Conservation (phyloP, 2,888 invertebrate genomes). For the Blomia tropicalis region DNA sequence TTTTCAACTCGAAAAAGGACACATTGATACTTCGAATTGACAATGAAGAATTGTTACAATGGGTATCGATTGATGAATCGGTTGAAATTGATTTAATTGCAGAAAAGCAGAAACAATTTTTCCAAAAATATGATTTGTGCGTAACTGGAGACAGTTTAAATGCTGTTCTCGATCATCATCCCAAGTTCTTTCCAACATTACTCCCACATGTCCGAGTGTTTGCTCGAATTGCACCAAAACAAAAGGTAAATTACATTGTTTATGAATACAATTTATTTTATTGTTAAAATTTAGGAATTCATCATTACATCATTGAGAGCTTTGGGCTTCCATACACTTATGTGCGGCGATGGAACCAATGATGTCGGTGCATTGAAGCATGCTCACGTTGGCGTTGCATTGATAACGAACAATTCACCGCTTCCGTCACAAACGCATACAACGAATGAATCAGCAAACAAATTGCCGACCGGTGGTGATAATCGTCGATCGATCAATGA, state of each 20-base stretch:
- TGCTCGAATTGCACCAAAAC: conserved; percentile 94
- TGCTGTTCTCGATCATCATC: conserved; percentile 49
- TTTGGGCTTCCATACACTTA: conserved; percentile 72
- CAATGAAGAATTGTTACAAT: conserved; percentile 27
- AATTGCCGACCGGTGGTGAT: not conserved
- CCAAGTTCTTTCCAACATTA: conserved; percentile 49
- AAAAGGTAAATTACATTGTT: conserved; percentile 48
- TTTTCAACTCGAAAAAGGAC: conserved; percentile 49
- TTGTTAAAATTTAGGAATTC: conserved; percentile 46
- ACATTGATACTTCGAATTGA: conserved; percentile 32
- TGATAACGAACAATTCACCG: conserved; percentile 23
- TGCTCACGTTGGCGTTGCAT: conserved; percentile 58
- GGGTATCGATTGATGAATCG: conserved; percentile 39
- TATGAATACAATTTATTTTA: too few relatives aligned
- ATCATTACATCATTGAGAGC: conserved; percentile 75
- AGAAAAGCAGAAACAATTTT: conserved; percentile 42
- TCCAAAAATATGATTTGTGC: conserved; percentile 68
- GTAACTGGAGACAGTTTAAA: conserved; percentile 78
- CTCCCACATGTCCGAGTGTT: conserved; percentile 77
- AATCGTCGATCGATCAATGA: conserved; percentile 15
- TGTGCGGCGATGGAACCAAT: conserved; percentile 99
- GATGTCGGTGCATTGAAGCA: conserved; percentile 98
- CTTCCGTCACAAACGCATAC: not conserved
- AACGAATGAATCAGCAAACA: not conserved
- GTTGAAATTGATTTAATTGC: conserved; percentile 32